Percentiles rank a stretch among this genome's conserved stretches.
These are phyloP conservation scores for Athalia circularis DNA, from an alignment of 2,888 invertebrate genomes.

Conservation along the genomic window DNA sequence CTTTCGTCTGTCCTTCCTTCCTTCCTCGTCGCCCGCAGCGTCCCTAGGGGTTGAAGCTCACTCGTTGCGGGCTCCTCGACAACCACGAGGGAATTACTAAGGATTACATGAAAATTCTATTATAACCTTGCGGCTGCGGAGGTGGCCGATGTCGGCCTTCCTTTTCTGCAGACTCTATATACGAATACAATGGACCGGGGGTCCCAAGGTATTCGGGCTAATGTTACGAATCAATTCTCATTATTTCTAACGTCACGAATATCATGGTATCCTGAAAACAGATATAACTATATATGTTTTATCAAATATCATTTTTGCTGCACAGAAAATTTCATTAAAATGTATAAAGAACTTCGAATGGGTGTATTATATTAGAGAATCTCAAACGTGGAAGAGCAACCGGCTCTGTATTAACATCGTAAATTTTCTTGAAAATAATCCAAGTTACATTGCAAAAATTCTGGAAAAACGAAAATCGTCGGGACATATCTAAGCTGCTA, in stretches of 20 bases:
- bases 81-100: constrained; percentile 72
- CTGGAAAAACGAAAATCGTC: no score
- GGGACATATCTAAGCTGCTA: no score
- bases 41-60: constrained; percentile 31
- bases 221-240: constrained; percentile 60
- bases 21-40: constrained; percentile 22
- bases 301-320: no score
- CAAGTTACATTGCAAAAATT: no score
- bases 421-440: no score
- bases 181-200: not conserved
- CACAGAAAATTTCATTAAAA: no score
- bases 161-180: no score
- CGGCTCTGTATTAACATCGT: no score
- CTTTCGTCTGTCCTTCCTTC: constrained; percentile 5
- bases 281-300: no score
- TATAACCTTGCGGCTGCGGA: constrained; percentile 63
- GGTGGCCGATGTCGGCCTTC: constrained; percentile 10
- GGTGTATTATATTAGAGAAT: no score
- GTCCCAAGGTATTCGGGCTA: constrained; percentile 51
- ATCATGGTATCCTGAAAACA: not conserved
- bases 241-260: constrained; percentile 7
- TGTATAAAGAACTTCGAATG: no score
- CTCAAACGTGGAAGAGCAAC: no score
- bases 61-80: constrained; percentile 58
- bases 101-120: constrained; percentile 72